Base-by-base conservation (phyloP, 1,140 invertebrate genomes). In the Tetramorium parvispinum region DNA sequence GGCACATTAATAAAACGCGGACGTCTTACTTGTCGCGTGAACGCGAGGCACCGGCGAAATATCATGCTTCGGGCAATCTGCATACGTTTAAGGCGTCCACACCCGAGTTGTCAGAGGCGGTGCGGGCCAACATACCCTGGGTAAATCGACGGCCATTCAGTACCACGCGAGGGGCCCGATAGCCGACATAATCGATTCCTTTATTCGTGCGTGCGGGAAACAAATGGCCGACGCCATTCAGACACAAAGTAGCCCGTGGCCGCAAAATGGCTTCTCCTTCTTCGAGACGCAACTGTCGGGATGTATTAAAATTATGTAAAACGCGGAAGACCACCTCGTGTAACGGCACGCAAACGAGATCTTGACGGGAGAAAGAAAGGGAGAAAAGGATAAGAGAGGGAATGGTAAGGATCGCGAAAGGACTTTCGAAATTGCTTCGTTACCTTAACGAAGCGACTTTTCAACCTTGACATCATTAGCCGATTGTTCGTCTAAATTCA, bases 381-480 rank as follows among this genome's bases (percentile, higher is more conserved):
- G n/a, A 37, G 16, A 21, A 49, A 5, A 3, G n/a, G 40, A 13
- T 11, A 43, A 21, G 18, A 6, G 16, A n/a, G 0, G 10, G 37
- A 32, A n/a, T 57, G 21, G 55, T 32, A 32, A 68, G 49, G 37
- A 1, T 13, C 55, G 40, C 81, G 78, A 82, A 65, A 71, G 57
- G 65, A 73, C 55, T 55, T 53, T 63, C 86, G 76, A 59, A 73
- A 91, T 91, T 86, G 89, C 89, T 89, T 90, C 89, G 89, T 87
- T 90, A 88, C 77, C 59, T 88, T 90, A 90, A 91, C 89, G 88
- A 91, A 90, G 86, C 81, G 73, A 82, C 76, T 86, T 68, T 65
- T 90, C 86, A 91, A 88, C 88, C 89, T 91, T 91, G 88, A 90
- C 88, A 90, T 88, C 88, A 91, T 91, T 90, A 90, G 77, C 65